These are phyloP conservation scores for Shargacucullia verbasci DNA, from an alignment of 2,888 invertebrate genomes.

Conservation along the genomic window DNA sequence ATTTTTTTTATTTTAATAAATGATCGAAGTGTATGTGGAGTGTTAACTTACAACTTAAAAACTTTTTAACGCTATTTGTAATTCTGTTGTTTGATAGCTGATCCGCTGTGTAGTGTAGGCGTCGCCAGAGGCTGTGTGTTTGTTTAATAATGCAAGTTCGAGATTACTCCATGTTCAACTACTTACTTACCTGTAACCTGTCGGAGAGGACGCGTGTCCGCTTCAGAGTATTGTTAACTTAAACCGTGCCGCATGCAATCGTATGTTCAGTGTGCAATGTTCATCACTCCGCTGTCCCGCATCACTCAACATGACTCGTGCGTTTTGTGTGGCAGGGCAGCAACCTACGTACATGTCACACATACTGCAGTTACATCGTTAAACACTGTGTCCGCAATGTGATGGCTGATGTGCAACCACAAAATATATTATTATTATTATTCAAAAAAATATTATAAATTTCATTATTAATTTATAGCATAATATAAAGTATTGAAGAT, in stretches of 20 bases:
- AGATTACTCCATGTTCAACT: not conserved
- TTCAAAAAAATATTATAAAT: constrained; percentile 23
- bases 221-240: not conserved
- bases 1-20: constrained; percentile 17
- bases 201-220: not conserved
- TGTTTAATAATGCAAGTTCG: constrained; percentile 7
- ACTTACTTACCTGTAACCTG: not conserved
- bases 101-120: constrained; percentile 9
- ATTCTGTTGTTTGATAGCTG: not conserved
- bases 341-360: constrained; percentile 1
- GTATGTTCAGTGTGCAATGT: constrained; percentile 2
- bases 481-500: constrained; percentile 28
- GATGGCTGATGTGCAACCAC: not conserved
- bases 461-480: constrained; percentile 20
- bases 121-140: constrained; percentile 30
- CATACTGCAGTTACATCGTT: not conserved
- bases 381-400: not conserved
- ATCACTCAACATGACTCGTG: not conserved
- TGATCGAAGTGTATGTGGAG: constrained; percentile 19
- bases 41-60: too few species aligned
- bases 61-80: not conserved
- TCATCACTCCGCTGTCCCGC: not conserved
- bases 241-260: constrained; percentile 1
- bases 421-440: constrained; percentile 8
- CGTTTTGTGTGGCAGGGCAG: not conserved